phyloP scores from a whole-genome alignment of 2,797 vertebrate species.

The Onychomys torridus region DNA sequence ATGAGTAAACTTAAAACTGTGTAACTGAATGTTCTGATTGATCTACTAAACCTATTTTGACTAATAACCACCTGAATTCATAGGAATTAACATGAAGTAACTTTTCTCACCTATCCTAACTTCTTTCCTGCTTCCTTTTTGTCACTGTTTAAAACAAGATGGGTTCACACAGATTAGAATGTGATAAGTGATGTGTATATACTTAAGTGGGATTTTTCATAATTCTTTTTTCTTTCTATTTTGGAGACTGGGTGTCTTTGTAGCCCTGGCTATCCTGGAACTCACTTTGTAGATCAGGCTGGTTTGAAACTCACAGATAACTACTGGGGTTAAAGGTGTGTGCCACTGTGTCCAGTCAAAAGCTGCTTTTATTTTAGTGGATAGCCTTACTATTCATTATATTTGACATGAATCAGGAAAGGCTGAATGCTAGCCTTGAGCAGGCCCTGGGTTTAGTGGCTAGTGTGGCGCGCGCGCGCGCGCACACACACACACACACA shows the following conservation, averaged over 20 bases:
- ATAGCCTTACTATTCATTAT: slow-evolving; percentile 31
- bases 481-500: neutral
- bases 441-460: neutral
- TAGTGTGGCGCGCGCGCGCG: too few species aligned
- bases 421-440: neutral
- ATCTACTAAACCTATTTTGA: slow-evolving; percentile 81
- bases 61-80: slow-evolving; percentile 78
- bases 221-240: neutral
- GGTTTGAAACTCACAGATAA: neutral
- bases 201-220: slow-evolving; percentile 38
- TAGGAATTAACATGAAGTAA: slow-evolving; percentile 77
- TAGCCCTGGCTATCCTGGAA: neutral
- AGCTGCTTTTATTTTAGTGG: neutral
- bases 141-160: slow-evolving; percentile 60
- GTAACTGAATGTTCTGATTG: slow-evolving; percentile 80
- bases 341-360: neutral
- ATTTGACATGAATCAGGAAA: neutral
- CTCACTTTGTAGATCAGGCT: neutral
- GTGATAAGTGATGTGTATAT: slow-evolving; percentile 41
- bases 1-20: slow-evolving; percentile 80
- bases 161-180: slow-evolving; percentile 47
- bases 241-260: neutral
- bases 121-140: slow-evolving; percentile 73
- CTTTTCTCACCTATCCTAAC: slow-evolving; percentile 72
- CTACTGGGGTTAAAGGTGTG: neutral